Conservation (phyloP, 1,140 invertebrate species). For the Procambarus virginalis region DNA sequence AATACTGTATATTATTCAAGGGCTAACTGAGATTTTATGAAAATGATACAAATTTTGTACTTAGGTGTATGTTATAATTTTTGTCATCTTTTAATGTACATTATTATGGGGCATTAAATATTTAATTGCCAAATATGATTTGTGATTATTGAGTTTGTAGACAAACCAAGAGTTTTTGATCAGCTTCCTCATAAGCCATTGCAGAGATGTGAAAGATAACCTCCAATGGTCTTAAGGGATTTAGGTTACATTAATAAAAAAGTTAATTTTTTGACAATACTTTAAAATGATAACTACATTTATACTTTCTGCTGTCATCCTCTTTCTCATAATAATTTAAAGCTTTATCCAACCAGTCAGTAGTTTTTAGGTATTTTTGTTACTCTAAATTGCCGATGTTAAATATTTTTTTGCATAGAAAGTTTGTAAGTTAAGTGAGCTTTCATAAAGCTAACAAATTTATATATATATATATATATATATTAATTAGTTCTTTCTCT, state of each 20-base stretch:
- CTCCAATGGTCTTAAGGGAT: too few species aligned
- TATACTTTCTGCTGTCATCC: neutral
- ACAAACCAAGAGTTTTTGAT: neutral
- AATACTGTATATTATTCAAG: too few species aligned
- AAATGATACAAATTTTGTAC: too few species aligned
- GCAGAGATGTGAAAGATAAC: neutral
- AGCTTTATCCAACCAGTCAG: slow-evolving; percentile 1
- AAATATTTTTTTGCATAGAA: neutral
- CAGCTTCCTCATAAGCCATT: neutral
- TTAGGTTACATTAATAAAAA: neutral
- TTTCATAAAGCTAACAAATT: neutral
- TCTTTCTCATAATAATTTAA: neutral
- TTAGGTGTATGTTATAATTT: too few species aligned
- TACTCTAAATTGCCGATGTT: neutral
- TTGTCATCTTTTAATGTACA: too few species aligned
- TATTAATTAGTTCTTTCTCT: too few species aligned
- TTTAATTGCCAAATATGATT: too few species aligned
- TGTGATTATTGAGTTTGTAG: too few species aligned
- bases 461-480: too few species aligned
- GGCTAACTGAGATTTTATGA: too few species aligned
- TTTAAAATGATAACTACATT: neutral
- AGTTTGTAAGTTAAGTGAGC: neutral
- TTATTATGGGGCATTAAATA: too few species aligned
- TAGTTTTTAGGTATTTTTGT: neutral
- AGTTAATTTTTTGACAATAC: neutral